These are phyloP conservation scores for Chondrosia reniformis DNA, from an alignment of 37 sponge, comb jelly and placozoan species.

Conservation along the genomic window DNA sequence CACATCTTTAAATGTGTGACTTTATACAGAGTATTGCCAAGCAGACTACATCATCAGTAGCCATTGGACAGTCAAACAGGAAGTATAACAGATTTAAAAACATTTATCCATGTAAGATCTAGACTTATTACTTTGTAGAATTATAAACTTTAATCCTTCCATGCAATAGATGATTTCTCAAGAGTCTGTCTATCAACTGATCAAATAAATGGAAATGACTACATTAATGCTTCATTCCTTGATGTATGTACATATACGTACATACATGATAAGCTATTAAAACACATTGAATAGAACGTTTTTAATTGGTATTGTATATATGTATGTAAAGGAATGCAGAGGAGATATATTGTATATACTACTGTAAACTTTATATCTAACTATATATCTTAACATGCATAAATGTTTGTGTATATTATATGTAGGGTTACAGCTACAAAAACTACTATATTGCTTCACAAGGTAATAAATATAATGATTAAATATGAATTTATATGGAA, in stretches of 20 bases:
- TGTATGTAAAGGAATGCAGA: too few relatives aligned
- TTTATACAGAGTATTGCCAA: neutral
- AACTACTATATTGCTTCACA: constrained; percentile 14
- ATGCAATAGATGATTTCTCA: neutral
- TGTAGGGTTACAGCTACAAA: constrained; percentile 10
- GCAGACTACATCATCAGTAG: neutral
- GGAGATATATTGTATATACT: too few relatives aligned
- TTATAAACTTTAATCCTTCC: too few relatives aligned
- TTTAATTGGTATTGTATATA: neutral
- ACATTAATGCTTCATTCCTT: constrained; percentile 20
- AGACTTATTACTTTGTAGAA: too few relatives aligned
- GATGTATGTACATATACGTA: neutral
- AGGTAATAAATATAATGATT: neutral
- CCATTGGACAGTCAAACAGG: neutral
- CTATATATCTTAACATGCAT: neutral
- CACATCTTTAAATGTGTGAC: too few relatives aligned
- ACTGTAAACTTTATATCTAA: too few relatives aligned
- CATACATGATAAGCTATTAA: neutral
- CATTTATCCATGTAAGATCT: constrained; percentile 11
- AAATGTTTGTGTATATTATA: neutral
- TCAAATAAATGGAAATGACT: neutral
- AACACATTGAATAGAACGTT: neutral
- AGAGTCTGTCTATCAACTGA: neutral
- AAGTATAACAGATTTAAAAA: constrained; percentile 15
- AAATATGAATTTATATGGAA: neutral